Base-by-base conservation (phyloP, 2,797 vertebrate species). In the Paramormyrops hopkinsi region DNA sequence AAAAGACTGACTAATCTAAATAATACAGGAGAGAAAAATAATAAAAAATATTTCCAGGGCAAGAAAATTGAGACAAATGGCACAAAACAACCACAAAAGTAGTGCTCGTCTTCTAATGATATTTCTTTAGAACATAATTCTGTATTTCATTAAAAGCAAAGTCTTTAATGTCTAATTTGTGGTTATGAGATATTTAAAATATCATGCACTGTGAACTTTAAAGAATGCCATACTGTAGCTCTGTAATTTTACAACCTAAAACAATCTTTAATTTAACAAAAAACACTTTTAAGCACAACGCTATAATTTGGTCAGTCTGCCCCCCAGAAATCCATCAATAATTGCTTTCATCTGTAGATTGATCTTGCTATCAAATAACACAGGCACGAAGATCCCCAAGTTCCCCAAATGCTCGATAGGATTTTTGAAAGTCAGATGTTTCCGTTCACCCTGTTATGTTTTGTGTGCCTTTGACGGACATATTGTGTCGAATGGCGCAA, bases 201-300 rank as follows among this genome's bases (percentile, higher is more conserved):
- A 93, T 93, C 93, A 93, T 89, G 92, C 92, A 6, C 51, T 88
- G 91, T 93, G 90, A 94, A 92, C 90, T 89, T 90, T 91, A 89
- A 89, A 93, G 92, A 88, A 89, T 90, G 69, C 33, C 25, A 48
- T 62, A 41, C 88, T 65, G 69, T 86, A 41, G 50, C 62, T 92
- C 41, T 91, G 48, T 86, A 85, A 51, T 50, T 86, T 86, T 59
- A 50, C n/a, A 53, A 88, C 91, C 91, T 90, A 91, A 91, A 91
- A 91, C 88, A 62, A 41, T 59, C 90, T 51, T 19, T 90, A 87
- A 89, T 92, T 90, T 79, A 89, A 56, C 73, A 90, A 91, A 89
- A 91, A 89, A 87, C 82, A 54, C 2, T 88, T 90, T 88, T 85
- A 87, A 89, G 82, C 9, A 88, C 88, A 89, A 69, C 62, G 88